Evolutionary conservation across 2,888 invertebrate genomes (phyloP).

Genomic region (Pterostichus niger): DNA sequence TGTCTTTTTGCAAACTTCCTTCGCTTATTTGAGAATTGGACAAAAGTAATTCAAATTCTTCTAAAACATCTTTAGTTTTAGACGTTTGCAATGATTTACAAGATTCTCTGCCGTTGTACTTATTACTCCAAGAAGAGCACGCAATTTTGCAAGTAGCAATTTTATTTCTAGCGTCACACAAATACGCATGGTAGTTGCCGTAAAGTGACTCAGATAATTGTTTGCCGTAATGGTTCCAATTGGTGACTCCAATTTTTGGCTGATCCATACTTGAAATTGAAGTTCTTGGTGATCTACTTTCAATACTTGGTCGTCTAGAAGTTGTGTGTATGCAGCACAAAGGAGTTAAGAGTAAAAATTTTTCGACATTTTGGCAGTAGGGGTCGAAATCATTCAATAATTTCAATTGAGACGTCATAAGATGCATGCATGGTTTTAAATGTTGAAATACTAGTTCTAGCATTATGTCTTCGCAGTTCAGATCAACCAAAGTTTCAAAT

Average conservation of each 20-base stretch:
- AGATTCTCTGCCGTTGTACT: conserved; percentile 84
- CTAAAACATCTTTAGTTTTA: conserved; percentile 41
- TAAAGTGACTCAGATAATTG: conserved; percentile 84
- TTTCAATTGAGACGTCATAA: conserved; percentile 89
- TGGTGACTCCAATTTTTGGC: conserved; percentile 71
- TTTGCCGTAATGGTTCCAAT: conserved; percentile 79
- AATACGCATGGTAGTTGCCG: conserved; percentile 91
- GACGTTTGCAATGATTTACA: not conserved
- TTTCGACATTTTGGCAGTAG: conserved; percentile 86
- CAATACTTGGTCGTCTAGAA: conserved; percentile 41
- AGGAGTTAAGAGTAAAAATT: conserved; percentile 87
- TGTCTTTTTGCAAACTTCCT: conserved; percentile 14
- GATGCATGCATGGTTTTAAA: conserved; percentile 88
- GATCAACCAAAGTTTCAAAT: conserved; percentile 92
- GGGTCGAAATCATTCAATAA: conserved; percentile 86
- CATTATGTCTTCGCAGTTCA: conserved; percentile 98
- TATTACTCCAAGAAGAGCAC: conserved; percentile 88
- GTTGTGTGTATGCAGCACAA: conserved; percentile 78
- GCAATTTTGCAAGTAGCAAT: conserved; percentile 87
- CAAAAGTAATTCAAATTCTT: conserved; percentile 58
- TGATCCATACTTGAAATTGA: conserved; percentile 69
- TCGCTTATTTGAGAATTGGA: conserved; percentile 42
- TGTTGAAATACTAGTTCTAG: conserved; percentile 93
- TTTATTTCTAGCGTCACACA: conserved; percentile 90
- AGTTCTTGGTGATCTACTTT: conserved; percentile 68